Evolutionary conservation across 2,888 invertebrate genomes (phyloP).

Genomic region (Vesta saturnalis): DNA sequence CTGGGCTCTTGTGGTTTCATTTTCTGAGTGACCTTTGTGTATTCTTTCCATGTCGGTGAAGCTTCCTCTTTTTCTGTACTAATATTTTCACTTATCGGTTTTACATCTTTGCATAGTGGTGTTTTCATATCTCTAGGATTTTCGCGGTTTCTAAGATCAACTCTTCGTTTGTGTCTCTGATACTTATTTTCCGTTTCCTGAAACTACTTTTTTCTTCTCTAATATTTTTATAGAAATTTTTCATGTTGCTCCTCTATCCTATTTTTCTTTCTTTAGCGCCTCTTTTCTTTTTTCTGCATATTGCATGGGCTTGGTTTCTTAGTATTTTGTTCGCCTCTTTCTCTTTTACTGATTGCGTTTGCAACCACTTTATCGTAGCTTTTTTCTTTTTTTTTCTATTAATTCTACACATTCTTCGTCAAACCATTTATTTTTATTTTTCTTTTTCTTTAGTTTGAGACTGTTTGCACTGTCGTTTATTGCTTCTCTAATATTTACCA

Average conservation of each 20-base stretch:
- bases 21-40: neutral
- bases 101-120: neutral
- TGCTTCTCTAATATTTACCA: neutral
- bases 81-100: neutral
- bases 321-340: neutral
- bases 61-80: too few species aligned
- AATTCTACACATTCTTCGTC: too few species aligned
- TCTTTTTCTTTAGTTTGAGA: neutral
- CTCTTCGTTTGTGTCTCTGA: neutral
- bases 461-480: neutral
- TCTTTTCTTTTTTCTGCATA: neutral
- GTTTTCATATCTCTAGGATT: neutral
- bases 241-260: neutral
- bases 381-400: neutral
- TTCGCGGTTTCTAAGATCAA: neutral
- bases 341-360: neutral
- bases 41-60: too few species aligned
- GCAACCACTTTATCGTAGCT: neutral
- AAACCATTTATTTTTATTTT: too few species aligned
- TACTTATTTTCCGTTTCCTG: neutral
- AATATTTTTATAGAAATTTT: neutral
- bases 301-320: neutral
- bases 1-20: neutral
- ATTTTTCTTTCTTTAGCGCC: neutral
- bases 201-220: neutral